Evolutionary conservation across 2,888 invertebrate genomes (phyloP).

Genomic region (Phaedon cochleariae): DNA sequence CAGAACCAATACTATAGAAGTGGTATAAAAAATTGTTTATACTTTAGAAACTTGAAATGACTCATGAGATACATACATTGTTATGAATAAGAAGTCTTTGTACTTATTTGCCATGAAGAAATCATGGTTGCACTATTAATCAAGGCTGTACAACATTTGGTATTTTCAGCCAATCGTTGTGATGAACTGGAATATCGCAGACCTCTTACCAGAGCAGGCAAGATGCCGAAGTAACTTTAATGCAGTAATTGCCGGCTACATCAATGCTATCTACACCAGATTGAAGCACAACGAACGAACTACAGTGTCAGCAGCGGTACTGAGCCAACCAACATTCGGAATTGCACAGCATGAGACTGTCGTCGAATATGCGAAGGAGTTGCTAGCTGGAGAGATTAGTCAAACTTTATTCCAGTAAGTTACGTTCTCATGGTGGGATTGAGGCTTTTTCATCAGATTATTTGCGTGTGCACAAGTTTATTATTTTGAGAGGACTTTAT

Average conservation of each 20-base stretch:
- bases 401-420: slow-evolving; percentile 83
- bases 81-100: too few relatives aligned
- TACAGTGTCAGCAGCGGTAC: slow-evolving; percentile 46
- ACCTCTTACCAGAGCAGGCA: slow-evolving; percentile 78
- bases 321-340: slow-evolving; percentile 66
- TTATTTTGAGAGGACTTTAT: too few relatives aligned
- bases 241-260: slow-evolving; percentile 80
- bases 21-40: too few relatives aligned
- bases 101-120: too few relatives aligned
- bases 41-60: too few relatives aligned
- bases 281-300: slow-evolving; percentile 59
- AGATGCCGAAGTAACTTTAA: slow-evolving; percentile 75
- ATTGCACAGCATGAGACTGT: slow-evolving; percentile 64
- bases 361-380: slow-evolving; percentile 69
- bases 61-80: too few relatives aligned
- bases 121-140: too few relatives aligned
- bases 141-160: too few relatives aligned
- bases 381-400: slow-evolving; percentile 77
- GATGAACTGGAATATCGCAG: slow-evolving; percentile 91
- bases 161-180: slow-evolving; percentile 76
- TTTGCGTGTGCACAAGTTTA: too few relatives aligned
- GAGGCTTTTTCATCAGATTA: too few relatives aligned
- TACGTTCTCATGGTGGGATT: too few relatives aligned
- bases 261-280: slow-evolving; percentile 76
- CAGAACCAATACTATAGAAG: too few relatives aligned